These are phyloP conservation scores for Tylochromis polylepis DNA, from an alignment of 2,113 vertebrate species.

Conservation along the genomic window DNA sequence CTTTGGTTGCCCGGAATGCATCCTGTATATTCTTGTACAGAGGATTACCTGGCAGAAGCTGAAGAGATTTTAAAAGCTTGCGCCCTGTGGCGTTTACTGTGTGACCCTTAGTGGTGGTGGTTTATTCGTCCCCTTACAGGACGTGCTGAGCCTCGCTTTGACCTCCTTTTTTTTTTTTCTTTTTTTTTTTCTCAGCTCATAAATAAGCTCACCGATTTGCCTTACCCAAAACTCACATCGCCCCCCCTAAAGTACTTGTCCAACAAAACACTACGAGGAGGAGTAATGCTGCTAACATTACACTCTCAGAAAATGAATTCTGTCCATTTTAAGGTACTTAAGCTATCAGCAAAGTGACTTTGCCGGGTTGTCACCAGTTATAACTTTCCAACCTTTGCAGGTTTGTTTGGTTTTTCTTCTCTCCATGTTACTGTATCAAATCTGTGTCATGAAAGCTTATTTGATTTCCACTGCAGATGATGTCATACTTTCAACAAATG, in stretches of 20 bases:
- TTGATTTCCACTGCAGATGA: slow-evolving; percentile 69
- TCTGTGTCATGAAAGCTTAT: slow-evolving; percentile 74
- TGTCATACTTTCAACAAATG: slow-evolving; percentile 69
- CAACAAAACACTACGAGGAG: slow-evolving; percentile 47
- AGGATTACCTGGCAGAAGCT: slow-evolving; percentile 36
- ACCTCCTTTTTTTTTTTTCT: neutral
- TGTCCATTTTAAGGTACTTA: slow-evolving; percentile 48
- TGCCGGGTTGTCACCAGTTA: slow-evolving; percentile 73
- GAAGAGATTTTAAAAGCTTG: slow-evolving; percentile 52
- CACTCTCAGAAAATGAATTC: slow-evolving; percentile 24
- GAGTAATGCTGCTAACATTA: slow-evolving; percentile 24
- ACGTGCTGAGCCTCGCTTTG: slow-evolving; percentile 47
- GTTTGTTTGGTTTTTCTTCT: slow-evolving; percentile 12
- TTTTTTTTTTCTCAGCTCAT: slow-evolving; percentile 48
- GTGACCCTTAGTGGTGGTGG: slow-evolving; percentile 53
- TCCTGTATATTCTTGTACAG: slow-evolving; percentile 52
- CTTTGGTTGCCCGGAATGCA: slow-evolving; percentile 55
- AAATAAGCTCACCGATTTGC: slow-evolving; percentile 77
- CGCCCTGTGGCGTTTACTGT: slow-evolving; percentile 58
- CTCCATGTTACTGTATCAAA: slow-evolving; percentile 59
- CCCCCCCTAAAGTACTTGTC: slow-evolving; percentile 47
- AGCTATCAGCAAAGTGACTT: slow-evolving; percentile 57
- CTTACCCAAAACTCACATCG: slow-evolving; percentile 71
- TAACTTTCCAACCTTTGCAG: slow-evolving; percentile 32
- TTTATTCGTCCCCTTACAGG: slow-evolving; percentile 37